Percentiles rank a stretch among this genome's conserved stretches.
Conservation (phyloP, 2,888 invertebrate genomes). For the Yponomeuta evonymella region DNA sequence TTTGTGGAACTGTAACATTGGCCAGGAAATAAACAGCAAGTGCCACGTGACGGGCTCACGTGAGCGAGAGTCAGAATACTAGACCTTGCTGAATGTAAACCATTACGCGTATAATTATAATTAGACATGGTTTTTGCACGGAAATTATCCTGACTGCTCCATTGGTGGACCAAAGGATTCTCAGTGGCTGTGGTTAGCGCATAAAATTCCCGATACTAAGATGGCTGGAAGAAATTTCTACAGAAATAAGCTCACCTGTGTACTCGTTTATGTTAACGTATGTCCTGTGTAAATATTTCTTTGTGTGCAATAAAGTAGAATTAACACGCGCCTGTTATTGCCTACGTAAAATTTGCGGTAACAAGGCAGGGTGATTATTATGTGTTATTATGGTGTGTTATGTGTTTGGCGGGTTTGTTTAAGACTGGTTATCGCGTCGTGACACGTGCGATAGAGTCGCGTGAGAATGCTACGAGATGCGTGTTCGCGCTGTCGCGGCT, state of each 20-base stretch:
- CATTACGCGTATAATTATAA: slow-evolving; percentile 23
- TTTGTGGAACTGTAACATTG: slow-evolving; percentile 27
- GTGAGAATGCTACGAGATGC: not conserved
- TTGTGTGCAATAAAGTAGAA: too few species aligned
- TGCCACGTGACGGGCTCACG: slow-evolving; percentile 13
- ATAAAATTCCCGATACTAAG: not conserved
- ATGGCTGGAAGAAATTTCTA: too few species aligned
- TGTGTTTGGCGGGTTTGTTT: slow-evolving; percentile 1
- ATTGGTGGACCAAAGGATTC: slow-evolving; percentile 15
- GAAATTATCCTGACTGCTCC: slow-evolving; percentile 13
- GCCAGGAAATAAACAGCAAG: not conserved
- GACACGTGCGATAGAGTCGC: not conserved
- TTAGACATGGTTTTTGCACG: slow-evolving; percentile 20
- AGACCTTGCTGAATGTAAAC: slow-evolving; percentile 11
- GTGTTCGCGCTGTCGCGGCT: not conserved
- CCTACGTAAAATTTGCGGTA: not conserved
- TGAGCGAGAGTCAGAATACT: not conserved
- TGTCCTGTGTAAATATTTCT: too few species aligned
- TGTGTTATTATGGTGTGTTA: not conserved
- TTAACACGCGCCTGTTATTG: not conserved
- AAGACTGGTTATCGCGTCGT: not conserved
- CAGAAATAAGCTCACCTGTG: too few species aligned
- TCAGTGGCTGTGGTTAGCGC: not conserved
- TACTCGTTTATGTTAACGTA: too few species aligned
- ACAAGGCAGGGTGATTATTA: not conserved